phyloP scores from a whole-genome alignment of 2,888 invertebrate species.

The Metalampra italica region DNA sequence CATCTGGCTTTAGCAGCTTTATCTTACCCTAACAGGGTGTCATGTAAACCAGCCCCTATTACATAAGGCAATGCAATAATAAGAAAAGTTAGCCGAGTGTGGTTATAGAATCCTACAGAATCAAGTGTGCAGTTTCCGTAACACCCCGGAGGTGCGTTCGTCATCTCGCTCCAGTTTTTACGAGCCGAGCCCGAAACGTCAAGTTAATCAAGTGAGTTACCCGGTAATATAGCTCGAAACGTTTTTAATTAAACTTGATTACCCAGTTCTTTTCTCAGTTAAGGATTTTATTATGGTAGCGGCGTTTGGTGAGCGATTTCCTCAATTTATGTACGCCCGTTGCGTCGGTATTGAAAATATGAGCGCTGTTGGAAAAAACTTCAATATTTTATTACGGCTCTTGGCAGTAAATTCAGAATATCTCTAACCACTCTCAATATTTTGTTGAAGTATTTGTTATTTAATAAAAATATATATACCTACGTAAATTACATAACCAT shows the following conservation, averaged over 20 bases:
- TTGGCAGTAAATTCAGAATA: neutral
- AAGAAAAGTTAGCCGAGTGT: neutral
- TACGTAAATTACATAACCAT: no score
- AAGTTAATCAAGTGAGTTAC: slow-evolving; percentile 54
- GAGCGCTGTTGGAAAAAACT: neutral
- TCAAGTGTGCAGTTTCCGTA: slow-evolving; percentile 18
- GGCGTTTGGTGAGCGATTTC: slow-evolving; percentile 1
- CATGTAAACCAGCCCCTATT: no score
- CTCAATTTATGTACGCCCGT: neutral
- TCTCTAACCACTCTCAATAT: neutral
- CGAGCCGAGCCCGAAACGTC: slow-evolving; percentile 42
- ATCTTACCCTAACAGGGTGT: no score
- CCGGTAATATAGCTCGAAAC: slow-evolving; percentile 39
- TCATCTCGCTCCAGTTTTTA: slow-evolving; percentile 49
- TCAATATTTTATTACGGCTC: neutral
- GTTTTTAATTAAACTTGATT: slow-evolving; percentile 68
- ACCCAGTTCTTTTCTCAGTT: slow-evolving; percentile 46
- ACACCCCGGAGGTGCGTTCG: slow-evolving; percentile 32
- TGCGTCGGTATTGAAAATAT: neutral
- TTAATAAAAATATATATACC: no score
- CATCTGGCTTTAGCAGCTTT: no score
- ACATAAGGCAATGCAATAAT: no score
- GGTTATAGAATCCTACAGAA: no score
- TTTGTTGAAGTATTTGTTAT: neutral
- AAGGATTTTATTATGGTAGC: slow-evolving; percentile 14